Base-by-base conservation (phyloP, 2,888 invertebrate species). In the Oscheius myriophilus region DNA sequence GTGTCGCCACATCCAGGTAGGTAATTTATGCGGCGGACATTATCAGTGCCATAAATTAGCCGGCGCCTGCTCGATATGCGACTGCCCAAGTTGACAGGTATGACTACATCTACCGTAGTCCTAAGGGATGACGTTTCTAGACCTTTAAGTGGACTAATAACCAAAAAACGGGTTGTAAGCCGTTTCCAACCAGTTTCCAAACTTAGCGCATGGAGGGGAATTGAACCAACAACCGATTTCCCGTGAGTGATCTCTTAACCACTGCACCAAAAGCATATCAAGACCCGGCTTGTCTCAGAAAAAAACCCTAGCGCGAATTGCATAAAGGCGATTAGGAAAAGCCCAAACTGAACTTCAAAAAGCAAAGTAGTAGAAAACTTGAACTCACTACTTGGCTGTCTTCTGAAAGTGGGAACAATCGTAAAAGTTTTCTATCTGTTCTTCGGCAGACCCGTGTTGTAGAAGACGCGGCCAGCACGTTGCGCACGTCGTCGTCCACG, bases 401-500 rank as follows among this genome's bases (percentile, higher is more conserved):
- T 11, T 59, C 66, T 1, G 73, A 75, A 42, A 82, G 65, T 21
- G 79, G 75, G 53, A 75, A 78, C 25, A 83, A 58, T 52, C 77
- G 65, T n/a, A 82, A 68, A n/a, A 83, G 62, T 51, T 82, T 78
- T 14, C 82, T 53, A 58, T 80, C 79, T 7, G 80, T 81, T 18
- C 75, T 62, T 41, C 80, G 69, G 42, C 83, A 83, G 52, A 78
- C 51, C 7, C 42, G 26, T 7, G 33, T 61, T 4, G 66, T 63
- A 23, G 69, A 63, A 1, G 54, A 58, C 16, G 66, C 54, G 18
- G 61, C 61, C 12, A 73, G 42, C n/a, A 77, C 61, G 33, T 76
- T 76, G n/a, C 75, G 66, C 7, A 83, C 75, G 68, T 83, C 83
- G 39, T 77, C 78, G 61, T 83, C 83, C 21, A 83, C 61, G 12